Percentiles rank a stretch among this genome's conserved stretches.
phyloP scores from a whole-genome alignment of 2,797 vertebrate species.

The Danio tinwini region DNA sequence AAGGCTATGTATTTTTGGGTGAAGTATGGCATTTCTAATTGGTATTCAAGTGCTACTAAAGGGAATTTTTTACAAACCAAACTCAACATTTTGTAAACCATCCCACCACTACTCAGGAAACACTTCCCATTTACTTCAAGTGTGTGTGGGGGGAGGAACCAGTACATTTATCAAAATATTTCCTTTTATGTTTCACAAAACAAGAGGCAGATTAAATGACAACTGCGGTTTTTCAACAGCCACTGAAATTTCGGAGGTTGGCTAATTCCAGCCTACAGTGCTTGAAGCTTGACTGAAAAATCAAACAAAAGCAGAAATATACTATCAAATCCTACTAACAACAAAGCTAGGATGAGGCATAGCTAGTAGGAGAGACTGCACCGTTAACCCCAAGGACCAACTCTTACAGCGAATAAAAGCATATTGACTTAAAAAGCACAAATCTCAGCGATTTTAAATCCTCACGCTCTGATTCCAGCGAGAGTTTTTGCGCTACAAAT shows the following conservation, averaged over 20 bases:
- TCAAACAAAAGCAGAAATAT: conserved; percentile 21
- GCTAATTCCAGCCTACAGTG: conserved; percentile 6
- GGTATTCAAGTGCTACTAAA: too few relatives aligned
- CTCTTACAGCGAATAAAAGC: conserved; percentile 23
- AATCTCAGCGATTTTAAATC: conserved; percentile 19
- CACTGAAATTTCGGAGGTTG: background rate
- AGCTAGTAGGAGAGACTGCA: conserved; percentile 2
- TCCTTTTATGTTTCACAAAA: background rate
- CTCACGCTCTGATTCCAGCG: conserved; percentile 5
- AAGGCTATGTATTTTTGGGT: too few relatives aligned
- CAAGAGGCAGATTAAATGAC: background rate
- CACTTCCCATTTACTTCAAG: background rate
- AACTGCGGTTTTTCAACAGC: background rate
- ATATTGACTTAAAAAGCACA: conserved; percentile 24
- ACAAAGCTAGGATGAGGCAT: conserved; percentile 6
- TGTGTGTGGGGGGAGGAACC: background rate
- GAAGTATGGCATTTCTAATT: too few relatives aligned
- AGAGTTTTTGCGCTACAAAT: background rate
- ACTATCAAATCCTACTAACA: background rate
- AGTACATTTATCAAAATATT: background rate
- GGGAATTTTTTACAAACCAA: too few relatives aligned
- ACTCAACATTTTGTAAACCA: too few relatives aligned
- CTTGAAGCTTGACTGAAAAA: conserved; percentile 9
- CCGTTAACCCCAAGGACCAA: conserved; percentile 5
- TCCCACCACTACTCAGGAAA: too few relatives aligned